Evolutionary conservation across 2,113 vertebrate genomes (phyloP), one percentile per base, ranked within the genome.

Genomic region (Melanotaenia duboulayi): DNA sequence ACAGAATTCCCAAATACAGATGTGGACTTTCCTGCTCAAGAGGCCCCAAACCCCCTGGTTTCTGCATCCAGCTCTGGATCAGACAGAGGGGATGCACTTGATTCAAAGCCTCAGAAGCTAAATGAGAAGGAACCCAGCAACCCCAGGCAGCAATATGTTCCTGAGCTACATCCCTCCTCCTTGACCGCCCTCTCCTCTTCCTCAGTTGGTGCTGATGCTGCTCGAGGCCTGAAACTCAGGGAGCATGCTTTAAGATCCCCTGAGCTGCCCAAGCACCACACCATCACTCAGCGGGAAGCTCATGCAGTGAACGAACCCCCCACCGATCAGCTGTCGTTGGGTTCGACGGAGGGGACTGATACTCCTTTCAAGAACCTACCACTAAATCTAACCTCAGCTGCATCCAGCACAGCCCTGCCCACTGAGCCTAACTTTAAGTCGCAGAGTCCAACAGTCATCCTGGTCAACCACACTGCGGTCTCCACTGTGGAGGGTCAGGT

Each of bases 201-300:
- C 11, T 74, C 76, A 24, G 7, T 11, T 24, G 59, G 58, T 9
- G 23, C 24, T 52, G 68, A 67, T 37, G 39, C 70, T 24, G 80
- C 86, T 59, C 72, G 77, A 64, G 81, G 71, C 86, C 90, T 74
- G 92, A 86, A 84, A 82, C 92, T 61, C 88, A 89, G 87, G 91
- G 89, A 88, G 60, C 81, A 84, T 13, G 89, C 32, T 57, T 40
- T 11, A 50, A 64, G 79, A 80, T 83, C 48, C 67, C 88, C 20
- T 1, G 81, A 67, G 55, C 74, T 6, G 63, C 79, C 85, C 60
- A 76, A 19, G 0, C 85, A 66, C 48, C 93, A 92, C 37, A 55
- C 79, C 73, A 94, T 94, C 90, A 94, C 80, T 39, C 79, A 80
- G 25, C 90, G 94, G 85, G 90, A 91, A 70, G 93, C 89, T 61